Evolutionary conservation across 2,888 invertebrate genomes (phyloP).

Genomic region (Ypsolopha sequella): DNA sequence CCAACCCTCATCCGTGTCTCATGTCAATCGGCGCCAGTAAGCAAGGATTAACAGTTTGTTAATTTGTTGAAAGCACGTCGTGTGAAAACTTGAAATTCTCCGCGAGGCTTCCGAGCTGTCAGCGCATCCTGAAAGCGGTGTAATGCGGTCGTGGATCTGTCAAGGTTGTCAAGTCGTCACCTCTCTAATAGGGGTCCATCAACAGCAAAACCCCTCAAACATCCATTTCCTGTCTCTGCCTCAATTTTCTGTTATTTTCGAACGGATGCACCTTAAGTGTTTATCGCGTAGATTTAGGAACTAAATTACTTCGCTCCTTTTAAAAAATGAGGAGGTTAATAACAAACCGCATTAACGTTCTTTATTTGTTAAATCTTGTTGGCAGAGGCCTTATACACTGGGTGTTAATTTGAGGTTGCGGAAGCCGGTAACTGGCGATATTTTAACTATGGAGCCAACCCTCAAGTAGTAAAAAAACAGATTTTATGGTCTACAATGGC

Average conservation of each 20-base stretch:
- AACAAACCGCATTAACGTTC: too few relatives aligned
- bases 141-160: constrained; percentile 36
- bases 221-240: constrained; percentile 46
- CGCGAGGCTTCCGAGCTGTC: constrained; percentile 32
- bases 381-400: too few relatives aligned
- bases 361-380: too few relatives aligned
- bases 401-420: background rate
- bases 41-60: constrained; percentile 14
- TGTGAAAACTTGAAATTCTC: constrained; percentile 31
- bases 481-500: too few relatives aligned
- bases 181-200: constrained; percentile 58
- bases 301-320: too few relatives aligned
- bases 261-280: constrained; percentile 11
- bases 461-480: too few relatives aligned
- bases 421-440: too few relatives aligned
- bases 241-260: constrained; percentile 7
- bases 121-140: constrained; percentile 25
- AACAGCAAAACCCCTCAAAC: constrained; percentile 54
- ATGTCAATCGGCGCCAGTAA: constrained; percentile 2
- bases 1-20: background rate
- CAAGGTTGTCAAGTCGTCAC: constrained; percentile 58
- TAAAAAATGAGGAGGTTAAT: too few relatives aligned
- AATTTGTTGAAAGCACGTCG: constrained; percentile 40
- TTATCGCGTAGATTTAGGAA: too few relatives aligned
- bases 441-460: background rate